These are phyloP conservation scores for Zaprionus obscuricornis DNA, from an alignment of 2,888 invertebrate genomes.

Conservation along the genomic window DNA sequence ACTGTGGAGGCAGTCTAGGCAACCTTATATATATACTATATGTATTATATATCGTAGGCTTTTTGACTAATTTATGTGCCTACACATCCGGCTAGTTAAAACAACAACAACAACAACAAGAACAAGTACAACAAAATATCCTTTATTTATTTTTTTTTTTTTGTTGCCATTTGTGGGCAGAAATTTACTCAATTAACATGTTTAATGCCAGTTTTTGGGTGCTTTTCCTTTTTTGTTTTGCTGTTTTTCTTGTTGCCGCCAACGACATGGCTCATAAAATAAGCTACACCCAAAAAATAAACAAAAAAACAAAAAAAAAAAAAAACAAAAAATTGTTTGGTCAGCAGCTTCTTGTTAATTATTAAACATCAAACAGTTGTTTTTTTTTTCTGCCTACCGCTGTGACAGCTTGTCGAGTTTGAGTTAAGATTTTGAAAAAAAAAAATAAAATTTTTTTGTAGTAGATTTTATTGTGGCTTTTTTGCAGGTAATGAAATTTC, in stretches of 20 bases:
- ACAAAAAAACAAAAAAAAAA: no score
- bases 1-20: no score
- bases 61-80: constrained; percentile 47
- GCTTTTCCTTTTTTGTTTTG: neutral
- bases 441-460: no score
- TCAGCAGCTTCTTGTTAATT: constrained; percentile 46
- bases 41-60: no score
- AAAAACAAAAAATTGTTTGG: no score
- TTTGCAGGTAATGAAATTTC: constrained; percentile 54
- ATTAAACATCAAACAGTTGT: constrained; percentile 56
- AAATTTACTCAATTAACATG: constrained; percentile 36
- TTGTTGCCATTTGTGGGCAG: constrained; percentile 7
- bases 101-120: constrained; percentile 6
- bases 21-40: no score
- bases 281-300: constrained; percentile 24
- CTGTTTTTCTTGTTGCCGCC: neutral
- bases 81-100: constrained; percentile 38
- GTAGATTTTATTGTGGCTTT: no score
- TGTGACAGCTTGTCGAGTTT: no score
- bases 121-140: no score
- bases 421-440: no score
- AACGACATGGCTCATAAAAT: constrained; percentile 5
- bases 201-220: constrained; percentile 20
- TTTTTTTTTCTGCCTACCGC: neutral
- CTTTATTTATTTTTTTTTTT: no score